These are phyloP conservation scores for Hyles euphorbiae DNA, from an alignment of 1,140 invertebrate genomes.

Conservation along the genomic window DNA sequence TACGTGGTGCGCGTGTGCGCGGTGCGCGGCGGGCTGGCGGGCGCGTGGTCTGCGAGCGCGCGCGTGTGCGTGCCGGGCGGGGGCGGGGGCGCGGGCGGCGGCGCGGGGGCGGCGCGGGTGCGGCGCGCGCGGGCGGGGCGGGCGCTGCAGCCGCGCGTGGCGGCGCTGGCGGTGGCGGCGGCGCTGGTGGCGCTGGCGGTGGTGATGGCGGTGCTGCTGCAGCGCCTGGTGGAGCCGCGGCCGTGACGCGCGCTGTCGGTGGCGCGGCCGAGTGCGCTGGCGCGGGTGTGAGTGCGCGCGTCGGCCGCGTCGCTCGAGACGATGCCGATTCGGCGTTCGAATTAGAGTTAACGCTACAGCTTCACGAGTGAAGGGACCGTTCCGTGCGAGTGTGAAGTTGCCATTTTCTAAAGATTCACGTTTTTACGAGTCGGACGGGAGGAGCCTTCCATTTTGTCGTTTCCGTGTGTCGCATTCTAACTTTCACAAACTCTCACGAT, in stretches of 20 bases:
- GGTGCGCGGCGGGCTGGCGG: constrained; percentile 80
- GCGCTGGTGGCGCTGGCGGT: constrained; percentile 80
- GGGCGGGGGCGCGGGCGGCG: constrained; percentile 23
- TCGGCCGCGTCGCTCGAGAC: background rate
- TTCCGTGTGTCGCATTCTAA: constrained; percentile 38
- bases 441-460: constrained; percentile 29
- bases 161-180: constrained; percentile 79
- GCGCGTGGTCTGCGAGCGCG: constrained; percentile 80
- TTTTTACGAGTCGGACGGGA: constrained; percentile 33
- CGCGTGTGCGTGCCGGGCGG: constrained; percentile 64
- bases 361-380: constrained; percentile 4
- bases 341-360: background rate
- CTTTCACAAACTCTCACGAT: constrained; percentile 52
- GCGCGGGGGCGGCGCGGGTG: constrained; percentile 28
- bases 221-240: constrained; percentile 67
- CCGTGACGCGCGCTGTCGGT: constrained; percentile 50
- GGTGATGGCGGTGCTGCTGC: constrained; percentile 78
- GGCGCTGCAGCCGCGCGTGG: constrained; percentile 78
- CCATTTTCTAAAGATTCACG: constrained; percentile 45
- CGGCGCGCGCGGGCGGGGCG: constrained; percentile 31
- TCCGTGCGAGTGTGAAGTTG: constrained; percentile 39
- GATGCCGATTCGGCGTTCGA: background rate
- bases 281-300: constrained; percentile 29
- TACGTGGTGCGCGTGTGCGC: constrained; percentile 85
- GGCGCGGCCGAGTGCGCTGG: constrained; percentile 43